Evolutionary conservation across 2,888 invertebrate genomes (phyloP), one percentile per base, ranked within the genome.

Genomic region (Caenorhabditis auriculariae): DNA sequence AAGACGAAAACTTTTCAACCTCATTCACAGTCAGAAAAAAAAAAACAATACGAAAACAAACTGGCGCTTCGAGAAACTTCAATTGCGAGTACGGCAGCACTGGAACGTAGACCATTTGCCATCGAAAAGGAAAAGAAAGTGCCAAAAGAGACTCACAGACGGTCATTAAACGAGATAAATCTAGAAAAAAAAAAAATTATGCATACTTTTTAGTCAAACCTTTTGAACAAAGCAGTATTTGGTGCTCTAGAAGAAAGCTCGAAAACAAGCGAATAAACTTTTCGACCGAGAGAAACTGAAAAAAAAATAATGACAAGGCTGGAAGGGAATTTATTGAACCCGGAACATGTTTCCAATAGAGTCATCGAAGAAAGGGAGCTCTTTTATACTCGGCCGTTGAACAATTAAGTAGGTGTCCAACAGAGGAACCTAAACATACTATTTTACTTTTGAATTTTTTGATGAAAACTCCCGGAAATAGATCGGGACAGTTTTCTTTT

Each of bases 101-200:
- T 27, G 98, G 98, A 60, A 96, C 98, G 84, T 98, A 98, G 3
- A 98, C 95, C 83, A 98, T 95, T 50, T 94, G 93, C 98, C 98
- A 98, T 26, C 88, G 87, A 82, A 96, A 98, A 1, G 98, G 98
- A 80, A 95, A 90, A 37, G 95, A 85, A 24, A 98, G 85, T 0
- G 91, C 87, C 3, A 90, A 90, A 73, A 95, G 88, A 76, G 93
- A 90, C 84, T 98, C 98, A 4, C 95, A 91, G 17, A 98, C 93
- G 66, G 94, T 86, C 93, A 96, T 96, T 75, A 98, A 85, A 82
- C 90, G 89, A 84, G 93, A 91, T 84, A 91, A 91, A 85, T 94
- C 95, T 89, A 41, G 4, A 2, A 19, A 28, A 41, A 29, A 23
- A 23, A 24, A 19, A 42, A 38, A 9, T 35, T 15, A 35, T 19